Base-by-base conservation (phyloP, 2,888 invertebrate species). In the Leuctra nigra region DNA sequence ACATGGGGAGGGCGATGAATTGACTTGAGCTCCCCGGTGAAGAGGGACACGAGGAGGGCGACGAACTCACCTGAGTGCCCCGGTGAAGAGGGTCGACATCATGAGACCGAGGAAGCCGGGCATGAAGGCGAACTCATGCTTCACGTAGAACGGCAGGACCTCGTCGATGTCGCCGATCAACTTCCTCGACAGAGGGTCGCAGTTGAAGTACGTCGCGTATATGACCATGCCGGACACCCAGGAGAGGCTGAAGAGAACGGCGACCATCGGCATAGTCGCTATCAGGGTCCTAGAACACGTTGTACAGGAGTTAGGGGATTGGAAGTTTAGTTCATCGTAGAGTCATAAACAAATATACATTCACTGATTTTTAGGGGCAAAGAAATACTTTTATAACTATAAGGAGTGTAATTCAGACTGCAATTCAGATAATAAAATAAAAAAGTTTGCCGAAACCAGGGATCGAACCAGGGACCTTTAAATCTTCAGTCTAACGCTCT, bases 101-200 rank as follows among this genome's bases (percentile, higher is more conserved):
- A 95, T 93, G 58, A 95, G 75, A 4, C 96, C 95, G 54, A 95
- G 77, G 69, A 95, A 81, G 1, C 95, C 95, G 0, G 91, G 92
- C 36, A 92, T 70, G 67, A 85, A 84, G 1, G 80, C 77, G 67
- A 93, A 82, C 68, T 89, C 86, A 69, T 95, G 91, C 72, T 91
- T 87, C 1, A 95, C 91, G 70, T 91, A 96, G 69, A 89, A 90
- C 0, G 95, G 91, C 53, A 91, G 74, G 50, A 92, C 85, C 69
- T 91, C 90, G 73, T 92, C 92, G 60, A 83, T 82, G 54, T 87
- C 87, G 20, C 80, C 77, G 35, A 88, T 91, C 60, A 81, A 82
- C 1, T 86, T 87, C 2, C 84, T 75, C 47, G 80, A 76, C 39
- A 86, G 73, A 0, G 94, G 94, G 73, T 95, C 93, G 67, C 94